Evolutionary conservation across 1,140 invertebrate genomes (phyloP).

Genomic region (Hyles vespertilio): DNA sequence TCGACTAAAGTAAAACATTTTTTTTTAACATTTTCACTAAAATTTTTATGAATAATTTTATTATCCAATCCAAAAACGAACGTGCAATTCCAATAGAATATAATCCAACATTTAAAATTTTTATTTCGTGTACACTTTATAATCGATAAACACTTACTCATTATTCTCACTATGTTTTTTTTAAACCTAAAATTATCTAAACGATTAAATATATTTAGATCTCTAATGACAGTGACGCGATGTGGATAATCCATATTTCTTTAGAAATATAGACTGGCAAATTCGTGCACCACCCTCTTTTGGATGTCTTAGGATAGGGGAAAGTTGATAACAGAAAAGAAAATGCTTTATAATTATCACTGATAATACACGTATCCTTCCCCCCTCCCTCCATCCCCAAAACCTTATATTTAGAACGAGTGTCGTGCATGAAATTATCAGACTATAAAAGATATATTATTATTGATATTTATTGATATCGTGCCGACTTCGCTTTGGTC

Average conservation of each 20-base stretch:
- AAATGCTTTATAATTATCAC: too few species aligned
- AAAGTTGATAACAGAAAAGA: too few species aligned
- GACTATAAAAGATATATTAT: too few species aligned
- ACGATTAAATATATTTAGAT: constrained; percentile 2
- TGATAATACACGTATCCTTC: too few species aligned
- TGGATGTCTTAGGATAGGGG: too few species aligned
- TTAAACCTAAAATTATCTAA: constrained; percentile 30
- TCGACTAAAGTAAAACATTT: background rate
- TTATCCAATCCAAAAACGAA: constrained; percentile 31
- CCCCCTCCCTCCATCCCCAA: too few species aligned
- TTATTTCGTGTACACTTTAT: constrained; percentile 13
- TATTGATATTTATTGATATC: background rate
- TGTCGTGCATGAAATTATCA: too few species aligned
- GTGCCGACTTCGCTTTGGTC: background rate
- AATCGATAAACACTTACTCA: constrained; percentile 31
- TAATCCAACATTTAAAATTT: constrained; percentile 10
- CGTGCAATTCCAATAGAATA: constrained; percentile 25
- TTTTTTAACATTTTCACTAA: constrained; percentile 5
- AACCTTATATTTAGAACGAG: too few species aligned
- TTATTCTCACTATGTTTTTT: constrained; percentile 48
- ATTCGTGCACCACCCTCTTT: too few species aligned
- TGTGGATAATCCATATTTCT: background rate
- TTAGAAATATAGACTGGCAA: too few species aligned
- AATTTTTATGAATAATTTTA: constrained; percentile 33
- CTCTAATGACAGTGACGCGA: background rate